Evolutionary conservation across 2,797 vertebrate species (phyloP).

Genomic region (Chelon auratus): DNA sequence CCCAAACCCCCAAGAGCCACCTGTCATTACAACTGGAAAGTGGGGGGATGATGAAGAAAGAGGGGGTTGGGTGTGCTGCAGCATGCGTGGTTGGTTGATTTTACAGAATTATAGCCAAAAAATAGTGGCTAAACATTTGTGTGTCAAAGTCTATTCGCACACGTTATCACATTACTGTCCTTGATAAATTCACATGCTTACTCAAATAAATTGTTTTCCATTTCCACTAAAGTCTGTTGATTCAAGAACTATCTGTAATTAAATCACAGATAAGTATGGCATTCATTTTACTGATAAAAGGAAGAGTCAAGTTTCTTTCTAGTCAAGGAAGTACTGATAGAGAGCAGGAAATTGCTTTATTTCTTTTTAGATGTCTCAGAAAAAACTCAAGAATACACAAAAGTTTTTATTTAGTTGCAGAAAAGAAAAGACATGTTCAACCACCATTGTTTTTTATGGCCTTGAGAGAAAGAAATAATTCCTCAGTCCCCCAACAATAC

Average conservation of each 20-base stretch:
- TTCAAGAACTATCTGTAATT: slow-evolving; percentile 37
- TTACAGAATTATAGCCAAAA: slow-evolving; percentile 25
- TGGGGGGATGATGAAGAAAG: slow-evolving; percentile 50
- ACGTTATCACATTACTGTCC: slow-evolving; percentile 2
- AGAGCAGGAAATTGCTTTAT: slow-evolving; percentile 13
- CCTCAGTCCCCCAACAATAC: background rate
- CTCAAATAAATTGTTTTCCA: slow-evolving; percentile 14
- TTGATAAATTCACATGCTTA: slow-evolving; percentile 26
- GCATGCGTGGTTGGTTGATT: slow-evolving; percentile 15
- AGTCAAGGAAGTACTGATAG: slow-evolving; percentile 8
- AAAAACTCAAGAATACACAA: background rate
- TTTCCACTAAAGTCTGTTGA: slow-evolving; percentile 13
- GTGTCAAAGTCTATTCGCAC: slow-evolving; percentile 6
- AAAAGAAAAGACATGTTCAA: background rate
- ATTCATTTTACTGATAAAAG: slow-evolving; percentile 21
- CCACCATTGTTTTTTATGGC: no score
- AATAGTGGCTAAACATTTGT: background rate
- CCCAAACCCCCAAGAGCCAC: slow-evolving; percentile 82
- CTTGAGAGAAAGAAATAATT: background rate
- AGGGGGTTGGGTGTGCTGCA: slow-evolving; percentile 60
- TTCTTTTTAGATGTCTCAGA: background rate
- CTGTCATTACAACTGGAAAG: slow-evolving; percentile 86
- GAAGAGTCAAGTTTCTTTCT: slow-evolving; percentile 11
- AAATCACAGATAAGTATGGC: slow-evolving; percentile 45
- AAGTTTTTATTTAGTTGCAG: background rate